Conservation (phyloP, 2,113 vertebrate species). For the Brachionichthys hirsutus region DNA sequence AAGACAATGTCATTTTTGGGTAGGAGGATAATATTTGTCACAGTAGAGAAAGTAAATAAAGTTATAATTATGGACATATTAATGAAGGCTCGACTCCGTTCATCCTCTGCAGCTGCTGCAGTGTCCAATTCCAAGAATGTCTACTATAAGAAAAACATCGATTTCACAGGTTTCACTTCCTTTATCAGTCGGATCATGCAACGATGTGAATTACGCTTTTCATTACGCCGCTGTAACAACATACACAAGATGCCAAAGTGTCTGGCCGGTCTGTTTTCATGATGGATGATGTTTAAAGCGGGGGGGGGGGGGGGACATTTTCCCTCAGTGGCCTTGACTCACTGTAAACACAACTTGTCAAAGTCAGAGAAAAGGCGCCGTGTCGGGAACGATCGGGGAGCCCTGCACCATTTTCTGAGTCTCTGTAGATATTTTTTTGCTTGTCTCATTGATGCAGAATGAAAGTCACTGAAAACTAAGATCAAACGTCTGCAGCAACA, state of each 20-base stretch:
- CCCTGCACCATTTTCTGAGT: neutral
- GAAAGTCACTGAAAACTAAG: slow-evolving; percentile 7
- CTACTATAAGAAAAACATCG: too few species aligned
- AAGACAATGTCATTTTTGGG: too few species aligned
- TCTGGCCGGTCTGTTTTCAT: neutral
- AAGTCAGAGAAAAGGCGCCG: slow-evolving; percentile 21
- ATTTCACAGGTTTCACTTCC: too few species aligned
- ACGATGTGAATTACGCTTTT: neutral
- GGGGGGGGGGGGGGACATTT: neutral
- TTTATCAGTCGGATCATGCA: neutral
- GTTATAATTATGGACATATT: too few species aligned
- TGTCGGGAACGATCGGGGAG: slow-evolving; percentile 17
- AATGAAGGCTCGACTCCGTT: too few species aligned
- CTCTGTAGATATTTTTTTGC: slow-evolving; percentile 9
- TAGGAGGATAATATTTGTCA: too few species aligned
- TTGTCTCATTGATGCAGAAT: slow-evolving; percentile 12
- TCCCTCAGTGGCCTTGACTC: slow-evolving; percentile 10
- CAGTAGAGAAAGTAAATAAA: too few species aligned
- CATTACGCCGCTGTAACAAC: slow-evolving; percentile 1
- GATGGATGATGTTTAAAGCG: slow-evolving; percentile 1
- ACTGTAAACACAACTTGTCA: slow-evolving; percentile 12
- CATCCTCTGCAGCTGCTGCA: too few species aligned
- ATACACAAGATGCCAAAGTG: neutral
- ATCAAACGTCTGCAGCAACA: neutral
- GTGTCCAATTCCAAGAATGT: too few species aligned